These are phyloP conservation scores for Agelas oroides DNA, from an alignment of 37 sponge, comb jelly and placozoan genomes.

Conservation along the genomic window DNA sequence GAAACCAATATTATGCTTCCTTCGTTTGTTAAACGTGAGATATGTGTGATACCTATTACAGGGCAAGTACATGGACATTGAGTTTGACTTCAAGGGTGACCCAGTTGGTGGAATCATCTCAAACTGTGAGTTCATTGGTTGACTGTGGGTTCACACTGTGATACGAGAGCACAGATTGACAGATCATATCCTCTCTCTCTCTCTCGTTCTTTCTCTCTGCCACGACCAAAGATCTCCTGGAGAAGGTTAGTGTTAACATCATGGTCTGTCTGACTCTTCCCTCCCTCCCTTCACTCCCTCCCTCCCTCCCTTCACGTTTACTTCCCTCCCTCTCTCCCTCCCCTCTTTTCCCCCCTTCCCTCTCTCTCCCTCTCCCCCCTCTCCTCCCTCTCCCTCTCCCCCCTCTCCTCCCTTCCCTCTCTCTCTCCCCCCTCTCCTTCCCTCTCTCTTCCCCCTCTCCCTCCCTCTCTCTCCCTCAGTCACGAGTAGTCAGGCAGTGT, in stretches of 20 bases:
- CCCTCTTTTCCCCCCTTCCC: too few relatives aligned
- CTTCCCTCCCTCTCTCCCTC: not conserved
- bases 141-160: too few relatives aligned
- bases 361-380: not conserved
- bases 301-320: not conserved
- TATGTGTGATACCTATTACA: too few relatives aligned
- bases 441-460: too few relatives aligned
- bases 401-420: too few relatives aligned
- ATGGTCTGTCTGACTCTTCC: not conserved
- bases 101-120: conserved; percentile 89
- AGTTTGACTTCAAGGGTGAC: conserved; percentile 90
- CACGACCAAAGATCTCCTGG: too few relatives aligned
- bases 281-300: not conserved
- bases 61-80: conserved; percentile 97
- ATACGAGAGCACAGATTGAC: too few relatives aligned
- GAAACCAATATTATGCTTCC: too few relatives aligned
- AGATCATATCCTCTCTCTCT: not conserved
- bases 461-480: conserved; percentile 58
- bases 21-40: too few relatives aligned
- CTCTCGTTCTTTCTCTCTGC: not conserved
- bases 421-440: too few relatives aligned
- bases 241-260: conserved; percentile 29
- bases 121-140: conserved; percentile 87
- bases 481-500: conserved; percentile 74
- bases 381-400: too few relatives aligned